Evolutionary conservation across 2,888 invertebrate species (phyloP).

Genomic region (Trichopria drosophilae): DNA sequence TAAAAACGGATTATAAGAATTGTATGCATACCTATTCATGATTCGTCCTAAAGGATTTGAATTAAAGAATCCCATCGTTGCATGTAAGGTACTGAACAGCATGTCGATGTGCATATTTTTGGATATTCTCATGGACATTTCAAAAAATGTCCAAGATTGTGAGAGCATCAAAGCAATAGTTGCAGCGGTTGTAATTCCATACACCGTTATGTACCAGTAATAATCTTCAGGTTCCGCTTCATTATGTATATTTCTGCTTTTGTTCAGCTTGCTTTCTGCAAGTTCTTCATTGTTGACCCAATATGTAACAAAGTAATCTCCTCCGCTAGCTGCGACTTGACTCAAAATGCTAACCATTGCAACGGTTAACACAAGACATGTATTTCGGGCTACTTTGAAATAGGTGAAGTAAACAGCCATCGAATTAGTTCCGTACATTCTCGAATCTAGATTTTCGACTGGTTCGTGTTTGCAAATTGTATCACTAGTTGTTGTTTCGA

Average conservation of each 20-base stretch:
- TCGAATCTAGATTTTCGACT: constrained; percentile 20
- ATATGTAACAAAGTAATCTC: constrained; percentile 55
- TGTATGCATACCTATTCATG: constrained; percentile 64
- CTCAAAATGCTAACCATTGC: constrained; percentile 42
- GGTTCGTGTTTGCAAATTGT: background rate
- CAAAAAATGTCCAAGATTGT: constrained; percentile 61
- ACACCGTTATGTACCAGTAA: constrained; percentile 62
- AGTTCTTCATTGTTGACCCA: constrained; percentile 63
- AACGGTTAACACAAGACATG: constrained; percentile 42
- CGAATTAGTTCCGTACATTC: constrained; percentile 37
- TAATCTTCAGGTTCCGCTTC: constrained; percentile 41
- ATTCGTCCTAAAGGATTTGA: constrained; percentile 81
- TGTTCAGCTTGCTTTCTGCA: no score
- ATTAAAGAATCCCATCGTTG: constrained; percentile 86
- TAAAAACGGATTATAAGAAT: background rate
- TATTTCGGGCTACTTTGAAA: constrained; percentile 48
- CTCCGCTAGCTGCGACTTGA: constrained; percentile 49
- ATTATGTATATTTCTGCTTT: no score
- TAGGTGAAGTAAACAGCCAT: constrained; percentile 44
- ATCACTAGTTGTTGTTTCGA: constrained; percentile 30
- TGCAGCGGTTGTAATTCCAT: constrained; percentile 56
- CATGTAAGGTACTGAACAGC: constrained; percentile 78
- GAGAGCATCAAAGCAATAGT: constrained; percentile 55
- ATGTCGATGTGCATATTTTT: constrained; percentile 77
- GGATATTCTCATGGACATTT: constrained; percentile 77